A percentile compares a stretch with the other conserved stretches of the same genome.
Conservation (phyloP, 2,113 vertebrate species). For the Motacilla alba region DNA sequence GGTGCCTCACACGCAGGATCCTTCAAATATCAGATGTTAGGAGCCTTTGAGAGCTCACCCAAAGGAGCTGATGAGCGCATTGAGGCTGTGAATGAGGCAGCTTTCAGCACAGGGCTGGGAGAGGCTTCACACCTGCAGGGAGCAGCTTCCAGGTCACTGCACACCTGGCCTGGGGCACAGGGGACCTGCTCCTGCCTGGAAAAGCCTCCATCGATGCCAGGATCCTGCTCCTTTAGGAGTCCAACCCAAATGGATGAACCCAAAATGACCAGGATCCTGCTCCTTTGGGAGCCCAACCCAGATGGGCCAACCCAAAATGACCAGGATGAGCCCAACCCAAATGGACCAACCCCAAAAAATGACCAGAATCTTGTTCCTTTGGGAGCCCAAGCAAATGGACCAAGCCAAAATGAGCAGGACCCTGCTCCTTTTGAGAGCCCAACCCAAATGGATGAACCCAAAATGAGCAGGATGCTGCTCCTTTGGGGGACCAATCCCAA, state of each 20-base stretch:
- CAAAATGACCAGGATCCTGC: too few species aligned
- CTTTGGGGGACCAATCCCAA: too few species aligned
- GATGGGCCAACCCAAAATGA: too few species aligned
- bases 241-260: not conserved
- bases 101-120: not conserved
- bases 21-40: not conserved
- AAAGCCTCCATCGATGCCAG: rapidly evolving
- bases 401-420: too few species aligned
- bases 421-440: too few species aligned
- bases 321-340: too few species aligned
- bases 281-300: too few species aligned
- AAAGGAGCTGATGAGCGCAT: not conserved
- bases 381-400: too few species aligned
- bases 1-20: slow-evolving; percentile 7
- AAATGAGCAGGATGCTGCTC: too few species aligned
- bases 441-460: too few species aligned
- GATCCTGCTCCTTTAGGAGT: not conserved
- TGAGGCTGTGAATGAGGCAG: not conserved
- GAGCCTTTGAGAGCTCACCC: not conserved
- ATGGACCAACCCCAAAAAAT: too few species aligned
- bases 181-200: not conserved
- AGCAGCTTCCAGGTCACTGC: not conserved
- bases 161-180: not conserved
- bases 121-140: not conserved
- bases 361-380: too few species aligned